A percentile compares a stretch with the other conserved stretches of the same genome.
Evolutionary conservation across 2,113 vertebrate genomes (phyloP).

Genomic region (Pelmatolapia mariae): DNA sequence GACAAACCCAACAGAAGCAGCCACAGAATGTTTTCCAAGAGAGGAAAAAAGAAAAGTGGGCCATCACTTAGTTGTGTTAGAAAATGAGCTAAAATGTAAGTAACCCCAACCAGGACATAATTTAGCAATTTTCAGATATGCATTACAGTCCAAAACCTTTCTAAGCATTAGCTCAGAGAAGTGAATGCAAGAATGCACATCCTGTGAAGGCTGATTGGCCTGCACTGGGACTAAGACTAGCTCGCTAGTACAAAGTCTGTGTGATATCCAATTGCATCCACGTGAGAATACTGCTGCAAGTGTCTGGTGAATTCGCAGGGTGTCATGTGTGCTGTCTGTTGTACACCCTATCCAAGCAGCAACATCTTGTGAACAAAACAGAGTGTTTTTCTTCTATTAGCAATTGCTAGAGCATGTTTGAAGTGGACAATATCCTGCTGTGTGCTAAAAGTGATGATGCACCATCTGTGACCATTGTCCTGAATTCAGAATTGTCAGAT

Average conservation of each 20-base stretch:
- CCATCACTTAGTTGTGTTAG: background rate
- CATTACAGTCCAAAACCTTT: background rate
- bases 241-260: background rate
- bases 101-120: background rate
- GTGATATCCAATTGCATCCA: background rate
- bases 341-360: background rate
- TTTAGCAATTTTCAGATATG: background rate
- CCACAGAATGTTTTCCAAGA: background rate
- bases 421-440: background rate
- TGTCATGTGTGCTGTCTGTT: background rate
- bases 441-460: background rate
- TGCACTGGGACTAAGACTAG: background rate
- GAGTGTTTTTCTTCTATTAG: background rate
- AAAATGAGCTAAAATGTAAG: background rate
- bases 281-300: background rate
- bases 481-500: background rate
- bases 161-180: background rate
- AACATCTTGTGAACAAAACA: background rate
- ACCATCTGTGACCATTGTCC: background rate
- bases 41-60: background rate
- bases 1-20: background rate
- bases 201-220: background rate
- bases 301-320: background rate
- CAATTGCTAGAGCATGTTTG: background rate
- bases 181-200: background rate